Percentiles rank a stretch among this genome's conserved stretches.
These are phyloP conservation scores for Pemphigus obesinymphae DNA, from an alignment of 1,140 invertebrate genomes.

Conservation along the genomic window DNA sequence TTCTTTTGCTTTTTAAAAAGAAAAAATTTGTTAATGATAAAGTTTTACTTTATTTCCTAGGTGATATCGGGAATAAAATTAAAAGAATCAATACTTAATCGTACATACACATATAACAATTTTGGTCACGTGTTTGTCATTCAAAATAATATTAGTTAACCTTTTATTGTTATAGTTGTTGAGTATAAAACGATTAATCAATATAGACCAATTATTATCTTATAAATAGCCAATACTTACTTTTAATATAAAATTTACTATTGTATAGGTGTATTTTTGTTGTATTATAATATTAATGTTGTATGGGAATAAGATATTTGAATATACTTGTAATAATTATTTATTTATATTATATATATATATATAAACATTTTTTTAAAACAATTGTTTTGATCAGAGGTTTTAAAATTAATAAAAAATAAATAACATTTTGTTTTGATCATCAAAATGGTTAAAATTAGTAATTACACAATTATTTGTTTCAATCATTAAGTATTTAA, in stretches of 20 bases:
- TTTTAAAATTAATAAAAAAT: conserved; percentile 10
- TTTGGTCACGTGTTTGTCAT: conserved; percentile 25
- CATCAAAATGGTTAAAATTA: background rate
- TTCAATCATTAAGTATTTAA: background rate
- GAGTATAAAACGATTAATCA: background rate
- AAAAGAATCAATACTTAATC: conserved; percentile 18
- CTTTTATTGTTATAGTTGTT: background rate
- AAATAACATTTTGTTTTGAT: conserved; percentile 1
- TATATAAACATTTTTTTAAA: background rate
- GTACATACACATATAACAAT: conserved; percentile 19
- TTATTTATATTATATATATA: background rate
- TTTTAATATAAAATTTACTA: background rate
- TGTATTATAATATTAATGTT: no score
- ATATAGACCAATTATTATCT: background rate
- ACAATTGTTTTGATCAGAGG: conserved; percentile 16
- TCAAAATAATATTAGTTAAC: conserved; percentile 7
- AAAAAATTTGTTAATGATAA: no score
- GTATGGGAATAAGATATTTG: background rate
- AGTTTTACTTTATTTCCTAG: background rate
- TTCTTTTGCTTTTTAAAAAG: background rate
- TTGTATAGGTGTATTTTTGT: background rate
- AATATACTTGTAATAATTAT: background rate
- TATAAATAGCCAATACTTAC: background rate
- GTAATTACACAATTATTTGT: background rate
- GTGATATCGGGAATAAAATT: conserved; percentile 24